Conservation (phyloP, 2,888 invertebrate genomes). For the Oligia fasciuncula region DNA sequence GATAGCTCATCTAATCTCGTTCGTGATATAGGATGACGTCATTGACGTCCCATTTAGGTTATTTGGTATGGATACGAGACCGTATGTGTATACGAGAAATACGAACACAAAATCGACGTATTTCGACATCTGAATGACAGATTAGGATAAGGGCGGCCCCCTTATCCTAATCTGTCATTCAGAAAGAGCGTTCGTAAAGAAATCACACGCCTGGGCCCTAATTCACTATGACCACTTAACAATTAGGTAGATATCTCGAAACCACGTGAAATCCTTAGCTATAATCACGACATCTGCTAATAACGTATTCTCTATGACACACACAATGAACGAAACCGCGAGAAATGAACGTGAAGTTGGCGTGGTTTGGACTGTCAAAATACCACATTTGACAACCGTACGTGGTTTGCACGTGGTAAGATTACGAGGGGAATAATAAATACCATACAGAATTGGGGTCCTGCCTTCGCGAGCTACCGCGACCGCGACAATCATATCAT, state of each 20-base stretch:
- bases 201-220: conserved; percentile 16
- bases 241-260: not conserved
- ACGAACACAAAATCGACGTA: conserved; percentile 17
- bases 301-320: not conserved
- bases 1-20: conserved; percentile 19
- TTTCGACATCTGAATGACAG: conserved; percentile 48
- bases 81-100: conserved; percentile 2
- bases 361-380: not conserved
- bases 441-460: too few species aligned
- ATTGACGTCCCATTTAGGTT: conserved; percentile 45
- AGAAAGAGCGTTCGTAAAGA: conserved; percentile 23
- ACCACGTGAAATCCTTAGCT: not conserved
- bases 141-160: conserved; percentile 22
- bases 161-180: too few species aligned
- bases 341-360: not conserved
- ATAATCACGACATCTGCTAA: not conserved
- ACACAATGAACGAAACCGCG: not conserved
- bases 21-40: conserved; percentile 44
- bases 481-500: not conserved
- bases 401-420: not conserved
- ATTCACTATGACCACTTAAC: not conserved
- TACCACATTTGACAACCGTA: not conserved
- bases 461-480: conserved; percentile 3
- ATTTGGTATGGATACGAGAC: conserved; percentile 31
- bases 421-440: not conserved